Percentiles rank a stretch among this genome's conserved stretches.
phyloP scores from a whole-genome alignment of 2,113 vertebrate genomes.

The Asarcornis scutulata region DNA sequence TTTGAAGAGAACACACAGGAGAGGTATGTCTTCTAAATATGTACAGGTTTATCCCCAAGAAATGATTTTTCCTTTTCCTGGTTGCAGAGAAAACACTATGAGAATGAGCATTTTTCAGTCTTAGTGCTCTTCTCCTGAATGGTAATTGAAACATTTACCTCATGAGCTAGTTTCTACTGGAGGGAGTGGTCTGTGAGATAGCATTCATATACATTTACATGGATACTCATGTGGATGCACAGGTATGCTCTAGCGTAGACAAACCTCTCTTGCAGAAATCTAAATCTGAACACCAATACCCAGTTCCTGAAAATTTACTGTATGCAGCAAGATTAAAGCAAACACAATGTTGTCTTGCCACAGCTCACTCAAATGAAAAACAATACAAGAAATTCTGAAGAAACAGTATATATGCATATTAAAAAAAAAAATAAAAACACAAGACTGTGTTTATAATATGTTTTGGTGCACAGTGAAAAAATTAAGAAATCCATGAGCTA shows the following conservation, averaged over 20 bases:
- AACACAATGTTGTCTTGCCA: background rate
- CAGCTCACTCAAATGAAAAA: background rate
- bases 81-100: background rate
- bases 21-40: background rate
- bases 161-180: background rate
- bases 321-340: background rate
- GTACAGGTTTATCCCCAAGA: background rate
- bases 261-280: background rate
- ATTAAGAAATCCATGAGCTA: background rate
- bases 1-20: background rate
- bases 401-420: rapidly evolving
- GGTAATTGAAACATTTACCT: background rate
- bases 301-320: background rate
- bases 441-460: background rate
- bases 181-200: background rate
- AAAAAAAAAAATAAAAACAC: background rate
- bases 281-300: background rate
- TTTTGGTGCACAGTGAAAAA: background rate
- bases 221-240: background rate
- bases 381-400: background rate
- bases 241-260: background rate
- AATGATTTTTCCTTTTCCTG: background rate
- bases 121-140: background rate
- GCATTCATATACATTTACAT: background rate
- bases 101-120: background rate